Percentiles rank a stretch among this genome's conserved stretches.
Conservation (phyloP, 2,888 invertebrate species). For the Euspilapteryx auroguttella region DNA sequence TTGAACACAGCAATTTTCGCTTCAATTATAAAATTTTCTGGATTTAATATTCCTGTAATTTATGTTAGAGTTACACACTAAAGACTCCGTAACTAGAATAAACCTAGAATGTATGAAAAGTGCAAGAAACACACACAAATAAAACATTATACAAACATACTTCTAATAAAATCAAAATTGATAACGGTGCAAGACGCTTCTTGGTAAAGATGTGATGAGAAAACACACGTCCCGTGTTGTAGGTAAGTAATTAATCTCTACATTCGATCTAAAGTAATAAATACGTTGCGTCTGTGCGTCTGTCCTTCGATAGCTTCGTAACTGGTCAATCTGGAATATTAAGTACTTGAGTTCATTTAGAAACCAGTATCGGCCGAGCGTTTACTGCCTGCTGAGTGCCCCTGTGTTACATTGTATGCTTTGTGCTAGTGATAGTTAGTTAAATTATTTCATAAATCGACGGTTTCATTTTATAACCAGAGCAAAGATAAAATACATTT, state of each 20-base stretch:
- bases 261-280: constrained; percentile 38
- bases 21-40: no score
- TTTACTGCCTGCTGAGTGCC: no score
- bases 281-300: constrained; percentile 34
- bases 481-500: no score
- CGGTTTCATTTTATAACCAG: no score
- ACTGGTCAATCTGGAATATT: constrained; percentile 18
- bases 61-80: no score
- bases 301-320: constrained; percentile 39
- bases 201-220: not conserved
- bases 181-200: not conserved
- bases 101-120: not conserved
- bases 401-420: no score
- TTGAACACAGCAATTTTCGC: no score
- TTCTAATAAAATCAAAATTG: not conserved
- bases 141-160: not conserved
- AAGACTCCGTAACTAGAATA: constrained; percentile 6
- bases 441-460: no score
- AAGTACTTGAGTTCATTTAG: not conserved
- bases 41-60: no score
- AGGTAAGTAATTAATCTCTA: constrained; percentile 40
- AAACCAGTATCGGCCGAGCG: not conserved
- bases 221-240: no score
- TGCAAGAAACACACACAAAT: not conserved
- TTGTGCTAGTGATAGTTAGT: no score